These are phyloP conservation scores for Seriola aureovittata DNA, from an alignment of 2,113 vertebrate genomes.

Conservation along the genomic window DNA sequence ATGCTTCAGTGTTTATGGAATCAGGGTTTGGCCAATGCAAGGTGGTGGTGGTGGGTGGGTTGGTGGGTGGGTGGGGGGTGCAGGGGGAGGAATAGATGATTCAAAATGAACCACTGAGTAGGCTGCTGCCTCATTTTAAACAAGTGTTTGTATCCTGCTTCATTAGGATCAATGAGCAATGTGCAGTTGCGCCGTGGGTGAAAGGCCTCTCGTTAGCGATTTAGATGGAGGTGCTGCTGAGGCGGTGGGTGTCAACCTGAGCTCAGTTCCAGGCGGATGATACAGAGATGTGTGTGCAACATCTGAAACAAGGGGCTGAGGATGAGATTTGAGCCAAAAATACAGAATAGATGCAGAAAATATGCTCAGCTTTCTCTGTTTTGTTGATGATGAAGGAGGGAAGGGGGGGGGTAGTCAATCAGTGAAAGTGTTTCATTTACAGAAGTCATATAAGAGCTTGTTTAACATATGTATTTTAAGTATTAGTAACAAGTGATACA, in stretches of 20 bases:
- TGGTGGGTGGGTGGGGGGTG: too few relatives aligned
- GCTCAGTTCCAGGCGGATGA: constrained; percentile 39
- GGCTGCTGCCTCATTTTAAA: constrained; percentile 45
- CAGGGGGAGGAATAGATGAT: constrained; percentile 10
- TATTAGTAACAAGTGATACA: not conserved
- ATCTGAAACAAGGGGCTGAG: constrained; percentile 35
- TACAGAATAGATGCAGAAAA: constrained; percentile 6
- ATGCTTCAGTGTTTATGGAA: constrained; percentile 28
- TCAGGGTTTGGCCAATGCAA: constrained; percentile 25
- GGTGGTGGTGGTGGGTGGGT: too few relatives aligned
- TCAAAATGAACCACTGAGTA: constrained; percentile 22
- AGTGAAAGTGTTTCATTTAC: not conserved
- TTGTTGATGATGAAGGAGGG: not conserved
- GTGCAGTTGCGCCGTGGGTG: constrained; percentile 51
- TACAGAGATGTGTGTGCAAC: constrained; percentile 2
- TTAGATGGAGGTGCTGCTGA: constrained; percentile 63
- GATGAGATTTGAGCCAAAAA: constrained; percentile 28
- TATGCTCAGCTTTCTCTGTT: not conserved
- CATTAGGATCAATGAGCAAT: constrained; percentile 69
- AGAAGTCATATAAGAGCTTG: not conserved
- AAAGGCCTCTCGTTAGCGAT: constrained; percentile 74
- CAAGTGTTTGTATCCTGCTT: constrained; percentile 51
- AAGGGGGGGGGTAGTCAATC: too few relatives aligned
- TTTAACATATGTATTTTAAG: not conserved
- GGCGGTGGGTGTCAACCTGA: constrained; percentile 65